phyloP scores from a whole-genome alignment of 2,113 vertebrate species.

The Andinoacara biseriatus region DNA sequence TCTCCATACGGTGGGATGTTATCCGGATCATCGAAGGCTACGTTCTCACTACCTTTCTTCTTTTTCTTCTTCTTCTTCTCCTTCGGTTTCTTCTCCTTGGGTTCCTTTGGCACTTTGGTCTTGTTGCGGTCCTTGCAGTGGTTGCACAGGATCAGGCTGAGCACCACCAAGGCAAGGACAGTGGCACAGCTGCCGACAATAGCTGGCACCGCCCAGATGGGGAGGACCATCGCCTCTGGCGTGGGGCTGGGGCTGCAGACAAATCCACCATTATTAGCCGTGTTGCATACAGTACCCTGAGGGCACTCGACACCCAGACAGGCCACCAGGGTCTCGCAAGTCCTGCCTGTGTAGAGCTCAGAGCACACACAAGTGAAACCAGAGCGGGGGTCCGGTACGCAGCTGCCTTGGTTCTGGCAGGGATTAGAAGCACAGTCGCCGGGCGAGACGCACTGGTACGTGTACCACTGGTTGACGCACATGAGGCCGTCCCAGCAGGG shows the following conservation, averaged over 20 bases:
- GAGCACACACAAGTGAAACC: constrained; percentile 91
- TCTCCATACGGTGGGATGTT: constrained; percentile 93
- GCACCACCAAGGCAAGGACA: constrained; percentile 88
- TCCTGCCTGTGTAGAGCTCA: constrained; percentile 85
- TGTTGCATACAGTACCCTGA: constrained; percentile 84
- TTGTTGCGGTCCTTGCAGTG: constrained; percentile 89
- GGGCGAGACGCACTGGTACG: constrained; percentile 90
- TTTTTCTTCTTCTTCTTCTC: constrained; percentile 97
- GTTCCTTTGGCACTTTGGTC: constrained; percentile 83
- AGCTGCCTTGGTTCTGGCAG: constrained; percentile 92
- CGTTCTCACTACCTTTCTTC: constrained; percentile 97
- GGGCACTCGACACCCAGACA: constrained; percentile 89
- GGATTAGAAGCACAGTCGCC: constrained; percentile 90
- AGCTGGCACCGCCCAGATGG: constrained; percentile 95
- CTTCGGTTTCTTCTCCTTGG: constrained; percentile 89
- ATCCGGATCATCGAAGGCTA: constrained; percentile 94
- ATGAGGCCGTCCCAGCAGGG: constrained; percentile 93
- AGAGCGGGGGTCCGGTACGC: constrained; percentile 79
- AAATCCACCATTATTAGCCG: constrained; percentile 78
- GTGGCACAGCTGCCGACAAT: constrained; percentile 96
- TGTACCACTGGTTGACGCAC: constrained; percentile 95
- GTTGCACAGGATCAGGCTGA: constrained; percentile 93
- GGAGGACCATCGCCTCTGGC: constrained; percentile 83
- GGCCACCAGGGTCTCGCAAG: constrained; percentile 87
- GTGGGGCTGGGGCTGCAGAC: constrained; percentile 79